These are phyloP conservation scores for Myrmecophaga tridactyla DNA, from an alignment of 2,113 vertebrate species.

Conservation along the genomic window DNA sequence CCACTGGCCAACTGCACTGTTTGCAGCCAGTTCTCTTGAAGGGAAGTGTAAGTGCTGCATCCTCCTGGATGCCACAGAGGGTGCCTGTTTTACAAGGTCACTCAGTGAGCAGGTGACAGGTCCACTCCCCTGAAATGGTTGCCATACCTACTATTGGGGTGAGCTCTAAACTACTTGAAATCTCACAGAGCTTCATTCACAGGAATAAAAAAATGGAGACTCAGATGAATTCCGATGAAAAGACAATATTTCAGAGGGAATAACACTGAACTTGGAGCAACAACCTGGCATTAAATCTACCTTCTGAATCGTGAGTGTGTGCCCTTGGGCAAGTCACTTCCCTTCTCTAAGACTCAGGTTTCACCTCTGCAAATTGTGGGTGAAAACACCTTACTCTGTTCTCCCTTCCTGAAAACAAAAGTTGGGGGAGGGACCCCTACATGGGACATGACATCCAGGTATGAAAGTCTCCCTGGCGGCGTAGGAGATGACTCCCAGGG, in stretches of 20 bases:
- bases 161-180: not conserved
- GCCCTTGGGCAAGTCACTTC: not conserved
- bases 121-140: not conserved
- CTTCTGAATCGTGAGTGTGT: not conserved
- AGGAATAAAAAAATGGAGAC: not conserved
- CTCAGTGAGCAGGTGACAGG: not conserved
- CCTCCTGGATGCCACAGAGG: not conserved
- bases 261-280: not conserved
- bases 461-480: too few relatives aligned
- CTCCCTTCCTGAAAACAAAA: not conserved
- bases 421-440: accelerated
- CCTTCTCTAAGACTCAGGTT: not conserved
- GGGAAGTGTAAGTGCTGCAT: not conserved
- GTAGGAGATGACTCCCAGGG: too few relatives aligned
- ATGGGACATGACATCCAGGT: too few relatives aligned
- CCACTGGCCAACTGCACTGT: not conserved
- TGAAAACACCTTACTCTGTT: not conserved
- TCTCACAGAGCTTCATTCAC: not conserved
- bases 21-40: not conserved
- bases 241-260: not conserved
- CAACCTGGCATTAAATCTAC: not conserved
- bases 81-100: not conserved
- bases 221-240: not conserved
- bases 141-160: not conserved
- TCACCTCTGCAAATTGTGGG: not conserved